A percentile compares a stretch with the other conserved stretches of the same genome.
Conservation (phyloP, 2,888 invertebrate genomes). For the Melieria picta region DNA sequence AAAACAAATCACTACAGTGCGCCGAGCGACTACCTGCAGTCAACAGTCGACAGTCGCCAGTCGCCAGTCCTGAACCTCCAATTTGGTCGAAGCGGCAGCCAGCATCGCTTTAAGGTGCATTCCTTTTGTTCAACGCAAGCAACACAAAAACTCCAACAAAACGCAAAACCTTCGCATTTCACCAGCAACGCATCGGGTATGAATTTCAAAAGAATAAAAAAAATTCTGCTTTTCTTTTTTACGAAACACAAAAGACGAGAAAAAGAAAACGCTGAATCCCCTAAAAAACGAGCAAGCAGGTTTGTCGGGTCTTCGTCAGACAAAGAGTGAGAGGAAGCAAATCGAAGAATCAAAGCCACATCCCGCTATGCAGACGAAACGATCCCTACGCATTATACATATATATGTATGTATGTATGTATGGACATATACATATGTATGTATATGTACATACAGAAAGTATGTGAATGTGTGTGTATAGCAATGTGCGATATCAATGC, state of each 20-base stretch:
- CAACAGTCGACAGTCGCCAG: no score
- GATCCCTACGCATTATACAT: not conserved
- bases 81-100: not conserved
- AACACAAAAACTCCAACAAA: no score
- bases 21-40: no score
- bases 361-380: conserved; percentile 19
- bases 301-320: not conserved
- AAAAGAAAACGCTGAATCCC: not conserved
- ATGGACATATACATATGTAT: conserved; percentile 1
- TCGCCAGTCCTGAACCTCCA: not conserved
- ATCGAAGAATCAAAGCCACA: conserved; percentile 27
- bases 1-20: conserved; percentile 14
- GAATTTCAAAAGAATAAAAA: conserved; percentile 19
- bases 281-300: not conserved
- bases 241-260: not conserved
- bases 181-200: not conserved
- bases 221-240: not conserved
- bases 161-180: no score
- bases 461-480: conserved; percentile 4
- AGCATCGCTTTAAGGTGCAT: conserved; percentile 29
- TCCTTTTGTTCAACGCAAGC: conserved; percentile 15
- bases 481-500: not conserved
- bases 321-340: not conserved
- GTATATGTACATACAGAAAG: not conserved
- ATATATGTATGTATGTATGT: not conserved